Conservation (phyloP, 2,113 vertebrate species). For the Grammomys dolichurus region DNA sequence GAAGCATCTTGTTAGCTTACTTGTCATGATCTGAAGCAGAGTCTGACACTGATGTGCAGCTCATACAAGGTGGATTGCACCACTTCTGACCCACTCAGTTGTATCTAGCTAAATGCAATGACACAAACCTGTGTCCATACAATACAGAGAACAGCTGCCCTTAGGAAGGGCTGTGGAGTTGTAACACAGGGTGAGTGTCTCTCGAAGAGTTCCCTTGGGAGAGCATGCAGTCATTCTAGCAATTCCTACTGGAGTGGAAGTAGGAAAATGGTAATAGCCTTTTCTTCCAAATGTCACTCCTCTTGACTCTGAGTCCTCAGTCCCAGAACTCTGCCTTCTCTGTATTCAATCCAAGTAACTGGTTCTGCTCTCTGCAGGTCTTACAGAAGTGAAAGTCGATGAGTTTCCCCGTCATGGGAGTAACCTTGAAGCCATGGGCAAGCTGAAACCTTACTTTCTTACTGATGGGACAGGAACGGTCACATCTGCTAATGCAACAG, state of each 20-base stretch:
- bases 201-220: neutral
- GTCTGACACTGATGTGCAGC: neutral
- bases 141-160: neutral
- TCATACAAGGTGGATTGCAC: neutral
- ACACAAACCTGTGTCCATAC: neutral
- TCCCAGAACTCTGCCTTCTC: neutral
- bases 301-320: neutral
- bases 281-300: neutral
- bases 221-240: neutral
- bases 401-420: slow-evolving; percentile 96
- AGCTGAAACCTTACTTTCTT: slow-evolving; percentile 95
- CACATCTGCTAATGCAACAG: slow-evolving; percentile 96
- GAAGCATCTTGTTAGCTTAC: neutral
- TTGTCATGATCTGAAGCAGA: neutral
- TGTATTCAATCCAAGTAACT: neutral
- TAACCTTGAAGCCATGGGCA: slow-evolving; percentile 90
- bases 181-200: neutral
- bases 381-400: slow-evolving; percentile 93
- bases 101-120: neutral
- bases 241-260: neutral
- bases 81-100: neutral
- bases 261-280: too few relatives aligned
- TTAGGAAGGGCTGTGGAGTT: neutral
- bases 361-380: slow-evolving; percentile 86
- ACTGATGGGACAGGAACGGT: slow-evolving; percentile 94